Evolutionary conservation across 2,888 invertebrate genomes (phyloP).

Genomic region (Elysia crispata): DNA sequence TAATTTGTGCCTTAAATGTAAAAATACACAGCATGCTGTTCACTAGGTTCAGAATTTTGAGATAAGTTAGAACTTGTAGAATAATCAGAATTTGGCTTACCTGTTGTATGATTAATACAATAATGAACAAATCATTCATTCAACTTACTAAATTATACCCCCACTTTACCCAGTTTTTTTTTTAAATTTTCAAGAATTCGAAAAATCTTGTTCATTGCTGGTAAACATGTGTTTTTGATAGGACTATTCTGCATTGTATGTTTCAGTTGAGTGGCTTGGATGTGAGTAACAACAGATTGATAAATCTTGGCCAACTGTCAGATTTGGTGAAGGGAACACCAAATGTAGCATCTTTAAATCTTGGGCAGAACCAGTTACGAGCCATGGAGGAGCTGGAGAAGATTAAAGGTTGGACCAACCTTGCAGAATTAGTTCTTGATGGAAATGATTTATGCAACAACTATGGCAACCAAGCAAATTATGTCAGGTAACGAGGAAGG

Average conservation of each 20-base stretch:
- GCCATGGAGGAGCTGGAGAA: slow-evolving; percentile 80
- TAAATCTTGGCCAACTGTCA: slow-evolving; percentile 84
- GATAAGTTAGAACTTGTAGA: not conserved
- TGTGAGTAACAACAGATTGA: slow-evolving; percentile 88
- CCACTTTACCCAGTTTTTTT: too few relatives aligned
- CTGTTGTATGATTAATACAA: not conserved
- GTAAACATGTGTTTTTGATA: too few relatives aligned
- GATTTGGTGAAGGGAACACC: slow-evolving; percentile 84
- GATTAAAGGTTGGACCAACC: slow-evolving; percentile 83
- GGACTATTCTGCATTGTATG: too few relatives aligned
- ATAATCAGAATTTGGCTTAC: not conserved
- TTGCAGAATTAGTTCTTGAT: slow-evolving; percentile 87
- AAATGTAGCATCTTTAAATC: slow-evolving; percentile 86
- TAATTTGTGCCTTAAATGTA: too few relatives aligned
- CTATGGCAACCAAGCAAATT: slow-evolving; percentile 86
- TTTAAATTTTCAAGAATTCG: too few relatives aligned
- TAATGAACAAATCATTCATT: too few relatives aligned
- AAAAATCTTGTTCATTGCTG: too few relatives aligned
- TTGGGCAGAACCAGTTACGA: slow-evolving; percentile 85
- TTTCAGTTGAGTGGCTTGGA: slow-evolving; percentile 84
- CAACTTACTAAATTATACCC: too few relatives aligned
- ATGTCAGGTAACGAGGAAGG: slow-evolving; percentile 79
- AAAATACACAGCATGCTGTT: too few relatives aligned
- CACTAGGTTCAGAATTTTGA: too few relatives aligned
- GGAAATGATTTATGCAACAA: slow-evolving; percentile 89